Conservation (phyloP, 2,113 vertebrate genomes). For the Machaerirhynchus nigripectus region DNA sequence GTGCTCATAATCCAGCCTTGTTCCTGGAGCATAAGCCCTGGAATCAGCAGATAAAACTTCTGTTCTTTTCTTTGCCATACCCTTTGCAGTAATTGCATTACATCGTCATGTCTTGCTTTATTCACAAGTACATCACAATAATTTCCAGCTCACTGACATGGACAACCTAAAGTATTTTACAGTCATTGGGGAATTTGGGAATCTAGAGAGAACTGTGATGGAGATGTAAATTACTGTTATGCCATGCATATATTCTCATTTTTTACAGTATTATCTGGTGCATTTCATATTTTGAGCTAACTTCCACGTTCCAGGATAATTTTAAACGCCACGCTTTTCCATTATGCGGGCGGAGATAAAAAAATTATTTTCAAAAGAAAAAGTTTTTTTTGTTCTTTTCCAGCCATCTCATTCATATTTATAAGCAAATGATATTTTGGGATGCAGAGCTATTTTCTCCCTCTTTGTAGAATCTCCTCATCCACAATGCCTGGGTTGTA, state of each 20-base stretch:
- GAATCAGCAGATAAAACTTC: neutral
- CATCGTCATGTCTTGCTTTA: neutral
- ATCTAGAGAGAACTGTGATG: neutral
- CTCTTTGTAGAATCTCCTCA: neutral
- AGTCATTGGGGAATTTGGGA: neutral
- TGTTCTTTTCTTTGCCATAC: neutral
- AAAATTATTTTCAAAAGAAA: neutral
- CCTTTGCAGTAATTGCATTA: neutral
- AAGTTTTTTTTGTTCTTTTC: neutral
- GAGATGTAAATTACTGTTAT: constrained; percentile 12
- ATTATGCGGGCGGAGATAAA: neutral
- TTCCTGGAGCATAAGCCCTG: neutral
- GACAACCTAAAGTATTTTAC: neutral
- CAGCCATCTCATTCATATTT: neutral
- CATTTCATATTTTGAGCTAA: neutral
- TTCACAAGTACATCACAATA: neutral
- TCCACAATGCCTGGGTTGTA: neutral
- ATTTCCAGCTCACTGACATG: constrained; percentile 9
- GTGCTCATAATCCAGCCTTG: neutral
- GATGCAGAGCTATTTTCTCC: neutral
- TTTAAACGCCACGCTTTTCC: neutral
- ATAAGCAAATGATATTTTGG: neutral
- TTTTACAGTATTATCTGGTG: neutral
- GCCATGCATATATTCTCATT: neutral
- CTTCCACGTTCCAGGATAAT: neutral